Conservation (phyloP, 1,140 invertebrate genomes). For the Zophobas atratus region DNA sequence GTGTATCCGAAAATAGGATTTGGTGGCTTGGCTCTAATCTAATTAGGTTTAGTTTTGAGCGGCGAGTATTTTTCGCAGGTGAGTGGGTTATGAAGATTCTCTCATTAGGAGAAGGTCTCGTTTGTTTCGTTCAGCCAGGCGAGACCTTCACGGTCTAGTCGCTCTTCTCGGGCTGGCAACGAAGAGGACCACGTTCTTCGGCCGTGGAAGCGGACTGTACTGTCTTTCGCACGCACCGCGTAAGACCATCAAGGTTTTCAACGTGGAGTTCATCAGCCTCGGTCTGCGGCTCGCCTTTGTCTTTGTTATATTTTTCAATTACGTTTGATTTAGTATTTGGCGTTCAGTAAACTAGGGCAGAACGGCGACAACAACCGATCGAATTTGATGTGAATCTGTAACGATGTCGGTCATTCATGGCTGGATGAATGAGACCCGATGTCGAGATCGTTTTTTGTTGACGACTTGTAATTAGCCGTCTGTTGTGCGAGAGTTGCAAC, state of each 20-base stretch:
- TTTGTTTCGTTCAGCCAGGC: conserved; percentile 44
- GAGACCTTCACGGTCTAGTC: conserved; percentile 55
- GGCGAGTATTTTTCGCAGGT: conserved; percentile 28
- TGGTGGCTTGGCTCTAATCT: neutral
- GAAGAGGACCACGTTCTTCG: conserved; percentile 18
- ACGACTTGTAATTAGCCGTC: neutral
- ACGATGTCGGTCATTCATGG: conserved; percentile 21
- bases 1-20: neutral
- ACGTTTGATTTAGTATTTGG: conserved; percentile 8
- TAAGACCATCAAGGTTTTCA: conserved; percentile 42
- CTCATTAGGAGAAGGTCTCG: conserved; percentile 47
- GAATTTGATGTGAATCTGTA: neutral
- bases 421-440: conserved; percentile 22
- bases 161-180: conserved; percentile 43
- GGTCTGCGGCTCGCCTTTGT: neutral
- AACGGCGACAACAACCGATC: conserved; percentile 8
- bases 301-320: neutral
- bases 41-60: conserved; percentile 7
- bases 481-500: conserved; percentile 2
- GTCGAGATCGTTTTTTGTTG: neutral
- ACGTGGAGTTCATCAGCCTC: conserved; percentile 30
- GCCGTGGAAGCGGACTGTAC: conserved; percentile 14
- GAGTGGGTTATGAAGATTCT: conserved; percentile 44
- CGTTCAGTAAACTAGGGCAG: conserved; percentile 2
- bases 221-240: conserved; percentile 26